Evolutionary conservation across 2,113 vertebrate species (phyloP), one percentile per base, ranked within the genome.

Genomic region (Neopipo cinnamomea): DNA sequence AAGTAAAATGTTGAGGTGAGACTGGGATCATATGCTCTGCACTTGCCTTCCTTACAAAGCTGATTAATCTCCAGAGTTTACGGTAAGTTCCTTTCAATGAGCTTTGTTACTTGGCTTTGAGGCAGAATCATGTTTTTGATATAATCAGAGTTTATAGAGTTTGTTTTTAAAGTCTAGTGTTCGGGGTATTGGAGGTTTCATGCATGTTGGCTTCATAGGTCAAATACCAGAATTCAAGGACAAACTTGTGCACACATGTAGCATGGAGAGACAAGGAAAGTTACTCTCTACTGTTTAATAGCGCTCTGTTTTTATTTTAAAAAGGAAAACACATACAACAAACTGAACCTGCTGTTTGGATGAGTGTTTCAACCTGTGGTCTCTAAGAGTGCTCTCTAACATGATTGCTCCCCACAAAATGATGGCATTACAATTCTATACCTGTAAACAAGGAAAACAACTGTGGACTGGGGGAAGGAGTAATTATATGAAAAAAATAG

Each of bases 201-300:
- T 81, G 56, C 61, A 9, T 92, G 37, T 94, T 89, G 80, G 85
- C 73, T 93, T 92, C 68, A 35, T 53, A 93, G 96, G 80, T 80
- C 52, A 84, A 91, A 90, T 96, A 93, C 73, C 65, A 90, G 76
- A 90, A 94, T 73, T 93, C 49, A 81, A 94, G 92, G 96, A 93
- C 86, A 89, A 94, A 96, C 91, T 91, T 96, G 93, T 95, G 76
- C 59, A 66, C 91, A 83, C 96, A 94, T 70, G 95, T 89, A 97
- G 83, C 58, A 79, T 21, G 75, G 56, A 85, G 65, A 96, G 85
- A 68, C 37, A 68, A 81, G 95, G 65, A 91, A 95, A 95, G 87
- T 59, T 94, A 75, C 77, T 96, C 86, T 86, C 52, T 77, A 21
- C 42, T 72, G 35, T 62, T 93, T 96, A 93, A 92, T 84, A 70